Conservation (phyloP, 2,797 vertebrate genomes). For the Myotis findleyi region DNA sequence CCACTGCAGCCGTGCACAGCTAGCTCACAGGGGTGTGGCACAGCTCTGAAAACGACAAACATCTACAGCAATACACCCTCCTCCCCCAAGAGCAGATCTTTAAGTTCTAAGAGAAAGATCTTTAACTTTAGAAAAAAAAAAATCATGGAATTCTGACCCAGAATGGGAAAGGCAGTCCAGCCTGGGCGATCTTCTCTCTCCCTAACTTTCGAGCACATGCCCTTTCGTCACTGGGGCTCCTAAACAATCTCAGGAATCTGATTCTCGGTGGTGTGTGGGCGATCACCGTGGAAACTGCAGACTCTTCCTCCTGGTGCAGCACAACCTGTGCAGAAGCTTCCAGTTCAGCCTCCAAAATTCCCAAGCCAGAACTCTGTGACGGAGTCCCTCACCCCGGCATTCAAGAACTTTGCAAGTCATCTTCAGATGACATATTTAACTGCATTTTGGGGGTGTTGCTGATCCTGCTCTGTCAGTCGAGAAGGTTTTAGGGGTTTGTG, state of each 20-base stretch:
- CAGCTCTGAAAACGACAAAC: background rate
- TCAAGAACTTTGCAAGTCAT: background rate
- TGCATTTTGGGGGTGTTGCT: too few species aligned
- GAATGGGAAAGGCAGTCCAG: background rate
- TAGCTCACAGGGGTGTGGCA: rapidly evolving
- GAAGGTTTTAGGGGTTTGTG: background rate
- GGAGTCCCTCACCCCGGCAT: background rate
- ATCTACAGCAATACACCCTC: background rate
- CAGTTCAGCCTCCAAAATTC: background rate
- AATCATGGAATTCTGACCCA: background rate
- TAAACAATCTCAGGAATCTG: background rate
- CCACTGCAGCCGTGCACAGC: rapidly evolving
- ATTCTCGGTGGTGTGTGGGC: background rate
- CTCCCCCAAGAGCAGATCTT: background rate
- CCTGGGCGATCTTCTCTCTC: rapidly evolving
- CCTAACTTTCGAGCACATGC: background rate
- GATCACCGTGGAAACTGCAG: background rate
- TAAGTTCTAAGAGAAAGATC: background rate
- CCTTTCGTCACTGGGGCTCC: background rate
- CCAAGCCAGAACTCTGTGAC: rapidly evolving
- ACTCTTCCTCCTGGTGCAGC: background rate
- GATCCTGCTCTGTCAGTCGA: rapidly evolving
- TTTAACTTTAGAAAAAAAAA: background rate
- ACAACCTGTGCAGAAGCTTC: background rate
- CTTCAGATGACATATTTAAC: rapidly evolving